Percentiles rank a stretch among this genome's conserved stretches.
Evolutionary conservation across 2,888 invertebrate species (phyloP).

Genomic region (Dorcus parallelipipedus): DNA sequence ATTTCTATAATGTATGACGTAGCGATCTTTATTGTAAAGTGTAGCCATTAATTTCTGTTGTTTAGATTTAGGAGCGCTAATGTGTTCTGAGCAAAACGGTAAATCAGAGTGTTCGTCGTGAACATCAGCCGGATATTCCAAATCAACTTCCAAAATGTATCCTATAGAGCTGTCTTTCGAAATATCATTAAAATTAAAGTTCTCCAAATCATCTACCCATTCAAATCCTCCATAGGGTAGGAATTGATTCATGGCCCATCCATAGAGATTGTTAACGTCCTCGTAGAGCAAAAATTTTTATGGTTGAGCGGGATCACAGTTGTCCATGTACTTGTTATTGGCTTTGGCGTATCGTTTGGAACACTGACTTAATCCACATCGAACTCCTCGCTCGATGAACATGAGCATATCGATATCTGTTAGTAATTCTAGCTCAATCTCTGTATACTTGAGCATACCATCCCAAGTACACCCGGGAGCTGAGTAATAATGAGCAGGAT

Average conservation of each 20-base stretch:
- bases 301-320: conserved; percentile 23
- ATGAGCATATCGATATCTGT: conserved; percentile 15
- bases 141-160: conserved; percentile 2
- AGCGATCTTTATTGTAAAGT: conserved; percentile 1
- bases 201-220: conserved; percentile 9
- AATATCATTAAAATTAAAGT: conserved; percentile 3
- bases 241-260: conserved; percentile 19
- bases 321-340: conserved; percentile 34
- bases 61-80: not conserved
- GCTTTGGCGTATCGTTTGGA: conserved; percentile 29
- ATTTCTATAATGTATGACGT: conserved; percentile 2
- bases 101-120: not conserved
- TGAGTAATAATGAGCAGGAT: conserved; percentile 13
- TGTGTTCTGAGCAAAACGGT: not conserved
- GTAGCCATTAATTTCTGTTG: conserved; percentile 9
- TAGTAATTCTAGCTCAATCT: not conserved
- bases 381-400: conserved; percentile 14
- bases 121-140: not conserved
- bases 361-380: conserved; percentile 9
- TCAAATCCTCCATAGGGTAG: conserved; percentile 19
- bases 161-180: not conserved
- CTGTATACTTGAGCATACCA: no score
- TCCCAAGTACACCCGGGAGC: conserved; percentile 4
- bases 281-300: conserved; percentile 19
- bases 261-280: conserved; percentile 25